Evolutionary conservation across 2,888 invertebrate species (phyloP), one percentile per base, ranked within the genome.

Genomic region (Pilophorus perplexus): DNA sequence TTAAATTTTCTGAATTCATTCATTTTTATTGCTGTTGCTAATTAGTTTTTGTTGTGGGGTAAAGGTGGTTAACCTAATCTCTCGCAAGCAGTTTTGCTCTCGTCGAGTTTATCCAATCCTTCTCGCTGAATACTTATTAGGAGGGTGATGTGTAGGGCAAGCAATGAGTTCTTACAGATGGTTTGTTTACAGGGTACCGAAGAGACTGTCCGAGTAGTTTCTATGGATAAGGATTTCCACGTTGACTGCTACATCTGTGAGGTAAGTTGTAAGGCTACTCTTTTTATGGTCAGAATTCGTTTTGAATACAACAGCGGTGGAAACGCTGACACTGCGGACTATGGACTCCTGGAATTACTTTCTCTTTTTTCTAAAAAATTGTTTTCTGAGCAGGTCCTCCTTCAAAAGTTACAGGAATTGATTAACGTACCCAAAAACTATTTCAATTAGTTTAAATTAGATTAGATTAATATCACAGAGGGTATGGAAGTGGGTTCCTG

Each of bases 221-320:
- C 97, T 0, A 96, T 98, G 96, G 97, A 97, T 75, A 91, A 95
- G 77, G 97, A 98, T 79, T 99, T 96, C 79, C 98, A 99, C 77
- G 93, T 98, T 10, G 97, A 98, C 78, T 99, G 98, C 80, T 99
- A 97, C 79, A 89, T 94, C 76, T 99, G 98, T 78, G 96, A 98
- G 79, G 83, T 83, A 73, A 74, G 77, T 46, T 33, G 38, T n/a
- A n/a, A n/a, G n/a, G n/a, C n/a, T n/a, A 16, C 42, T 12, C 25
- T 59, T 40, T 23, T 25, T 44, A 14, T 44, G 6, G 10, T 8
- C 6, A 44, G n/a, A 33, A 10, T 12, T 33, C 12, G 8, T 33
- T 33, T 33, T 10, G 12, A 33, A 33, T 10, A 12, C 8, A 12
- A 33, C 8, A 33, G 12, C 12, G 37, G 12, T 10, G 12, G 12